These are phyloP conservation scores for Platyscapa corneri DNA, from an alignment of 1,140 invertebrate genomes.

Conservation along the genomic window DNA sequence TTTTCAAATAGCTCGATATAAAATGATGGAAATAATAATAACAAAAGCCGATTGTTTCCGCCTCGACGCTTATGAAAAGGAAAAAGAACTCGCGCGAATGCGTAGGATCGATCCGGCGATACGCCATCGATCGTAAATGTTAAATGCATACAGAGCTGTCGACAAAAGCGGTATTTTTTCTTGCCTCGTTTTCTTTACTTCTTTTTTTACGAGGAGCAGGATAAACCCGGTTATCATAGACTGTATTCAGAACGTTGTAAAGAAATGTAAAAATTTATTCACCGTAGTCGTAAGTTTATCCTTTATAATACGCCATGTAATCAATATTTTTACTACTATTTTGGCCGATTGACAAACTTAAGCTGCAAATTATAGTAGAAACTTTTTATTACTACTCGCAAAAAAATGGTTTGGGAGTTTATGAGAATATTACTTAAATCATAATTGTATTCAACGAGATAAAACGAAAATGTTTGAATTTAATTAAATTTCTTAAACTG, in stretches of 20 bases:
- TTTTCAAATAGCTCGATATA: neutral
- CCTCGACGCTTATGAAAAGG: conserved; percentile 23
- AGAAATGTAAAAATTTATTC: neutral
- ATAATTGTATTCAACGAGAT: too few species aligned
- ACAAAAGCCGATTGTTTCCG: conserved; percentile 50
- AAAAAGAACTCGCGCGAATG: neutral
- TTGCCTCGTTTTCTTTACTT: neutral
- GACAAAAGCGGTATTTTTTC: neutral
- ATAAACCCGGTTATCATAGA: neutral
- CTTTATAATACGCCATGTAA: neutral
- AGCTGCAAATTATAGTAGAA: too few species aligned
- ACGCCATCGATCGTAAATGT: neutral
- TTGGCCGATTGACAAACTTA: too few species aligned
- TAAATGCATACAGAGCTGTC: neutral
- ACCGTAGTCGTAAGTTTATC: neutral
- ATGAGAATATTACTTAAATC: too few species aligned
- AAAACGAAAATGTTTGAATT: too few species aligned
- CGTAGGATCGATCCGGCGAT: conserved; percentile 41
- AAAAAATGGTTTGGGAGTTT: too few species aligned
- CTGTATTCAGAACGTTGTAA: too few species aligned
- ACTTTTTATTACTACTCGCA: too few species aligned
- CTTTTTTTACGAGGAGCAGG: neutral
- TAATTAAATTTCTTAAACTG: too few species aligned
- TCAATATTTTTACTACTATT: neutral
- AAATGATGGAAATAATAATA: conserved; percentile 9